Percentiles rank a stretch among this genome's conserved stretches.
Conservation (phyloP, 2,797 vertebrate species). For the Sebastes glaucus region DNA sequence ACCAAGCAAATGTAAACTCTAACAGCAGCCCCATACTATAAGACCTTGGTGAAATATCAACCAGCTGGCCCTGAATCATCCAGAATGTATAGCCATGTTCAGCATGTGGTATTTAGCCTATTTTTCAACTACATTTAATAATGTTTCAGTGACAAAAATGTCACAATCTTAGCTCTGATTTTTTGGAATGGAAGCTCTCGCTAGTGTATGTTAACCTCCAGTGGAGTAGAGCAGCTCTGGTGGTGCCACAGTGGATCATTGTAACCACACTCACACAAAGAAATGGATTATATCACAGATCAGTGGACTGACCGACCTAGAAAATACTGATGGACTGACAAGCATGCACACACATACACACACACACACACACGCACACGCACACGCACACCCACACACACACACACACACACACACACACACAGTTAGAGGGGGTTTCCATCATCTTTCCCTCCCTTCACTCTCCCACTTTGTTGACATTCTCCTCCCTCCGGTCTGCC, state of each 20-base stretch:
- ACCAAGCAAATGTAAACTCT: neutral
- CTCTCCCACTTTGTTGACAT: slow-evolving; percentile 61
- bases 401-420: slow-evolving; percentile 3
- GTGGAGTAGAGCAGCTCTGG: neutral
- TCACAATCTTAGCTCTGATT: neutral
- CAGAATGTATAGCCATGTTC: neutral
- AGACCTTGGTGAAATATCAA: neutral
- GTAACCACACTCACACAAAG: slow-evolving; percentile 31
- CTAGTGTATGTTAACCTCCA: neutral
- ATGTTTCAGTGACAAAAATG: slow-evolving; percentile 1
- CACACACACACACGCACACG: neutral
- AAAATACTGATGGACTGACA: slow-evolving; percentile 60
- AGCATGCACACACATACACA: neutral
- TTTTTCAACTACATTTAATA: slow-evolving; percentile 17
- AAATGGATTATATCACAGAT: slow-evolving; percentile 65
- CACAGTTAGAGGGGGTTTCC: slow-evolving; percentile 26
- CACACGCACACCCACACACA: neutral
- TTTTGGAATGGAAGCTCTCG: neutral
- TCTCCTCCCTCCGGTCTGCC: slow-evolving; percentile 55
- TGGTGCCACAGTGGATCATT: slow-evolving; percentile 26
- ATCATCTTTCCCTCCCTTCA: slow-evolving; percentile 35
- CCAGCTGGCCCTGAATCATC: neutral
- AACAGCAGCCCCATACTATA: neutral
- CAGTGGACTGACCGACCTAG: slow-evolving; percentile 64
- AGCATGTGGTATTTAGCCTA: neutral